These are phyloP conservation scores for Epistrophella euchroma DNA, from an alignment of 2,888 invertebrate species.

Conservation along the genomic window DNA sequence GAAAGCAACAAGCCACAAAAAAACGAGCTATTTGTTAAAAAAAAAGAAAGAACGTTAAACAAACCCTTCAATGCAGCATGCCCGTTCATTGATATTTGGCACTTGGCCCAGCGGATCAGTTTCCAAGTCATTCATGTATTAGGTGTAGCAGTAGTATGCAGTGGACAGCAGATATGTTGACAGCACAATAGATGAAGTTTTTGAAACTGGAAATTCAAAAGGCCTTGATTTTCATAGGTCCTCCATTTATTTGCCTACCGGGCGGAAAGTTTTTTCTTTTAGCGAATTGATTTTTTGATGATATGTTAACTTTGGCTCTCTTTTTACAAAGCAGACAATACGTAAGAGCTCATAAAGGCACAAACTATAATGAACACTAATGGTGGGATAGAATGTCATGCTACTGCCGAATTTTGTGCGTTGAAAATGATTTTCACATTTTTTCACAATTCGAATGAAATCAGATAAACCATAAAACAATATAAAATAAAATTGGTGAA, in stretches of 20 bases:
- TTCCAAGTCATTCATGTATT: neutral
- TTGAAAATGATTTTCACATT: no score
- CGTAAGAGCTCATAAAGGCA: no score
- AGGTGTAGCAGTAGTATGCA: neutral
- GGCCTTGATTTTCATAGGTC: neutral
- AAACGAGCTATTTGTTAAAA: neutral
- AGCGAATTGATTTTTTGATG: no score
- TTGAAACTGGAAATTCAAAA: neutral
- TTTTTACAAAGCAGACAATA: no score
- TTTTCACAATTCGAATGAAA: no score
- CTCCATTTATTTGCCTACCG: neutral
- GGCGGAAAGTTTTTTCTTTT: neutral
- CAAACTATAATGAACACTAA: no score
- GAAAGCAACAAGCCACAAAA: slow-evolving; percentile 32
- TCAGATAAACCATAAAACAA: no score
- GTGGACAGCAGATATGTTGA: neutral
- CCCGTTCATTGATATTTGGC: slow-evolving; percentile 9
- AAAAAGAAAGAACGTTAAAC: slow-evolving; percentile 1
- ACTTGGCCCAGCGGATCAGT: slow-evolving; percentile 21
- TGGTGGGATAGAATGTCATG: no score
- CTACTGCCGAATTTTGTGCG: no score
- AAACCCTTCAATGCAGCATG: slow-evolving; percentile 22
- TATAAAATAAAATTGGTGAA: no score
- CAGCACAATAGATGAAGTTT: neutral
- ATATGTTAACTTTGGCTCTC: no score